Evolutionary conservation across 2,888 invertebrate species (phyloP), one percentile per base, ranked within the genome.

Genomic region (Ichneumoninae sp.): DNA sequence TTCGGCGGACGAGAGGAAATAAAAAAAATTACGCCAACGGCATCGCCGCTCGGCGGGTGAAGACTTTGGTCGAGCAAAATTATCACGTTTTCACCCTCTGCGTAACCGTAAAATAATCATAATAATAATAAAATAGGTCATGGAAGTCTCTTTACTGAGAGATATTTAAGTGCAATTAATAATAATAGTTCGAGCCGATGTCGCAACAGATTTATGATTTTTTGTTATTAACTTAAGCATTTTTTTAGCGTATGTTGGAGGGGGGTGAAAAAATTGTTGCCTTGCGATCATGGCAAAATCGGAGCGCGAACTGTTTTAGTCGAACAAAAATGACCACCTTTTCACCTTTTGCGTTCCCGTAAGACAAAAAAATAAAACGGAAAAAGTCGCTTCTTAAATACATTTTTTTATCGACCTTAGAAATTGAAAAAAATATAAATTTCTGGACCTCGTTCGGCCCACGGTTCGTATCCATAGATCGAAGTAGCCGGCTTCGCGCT

Each of bases 21-120:
- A 62, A 70, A 78, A 54, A 40, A 33, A n/a, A 22, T 19, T 36
- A 50, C 65, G 36, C 54, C 72, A 66, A 52, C 72, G 57, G 22
- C 66, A 30, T 16, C 66, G 65, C 50, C 47, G 19, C 36, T n/a
- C 33, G 40, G 3, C 6, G 13, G 8, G 26, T 1, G 13, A 40
- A 8, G 71, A 71, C 57, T 57, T 16, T 19, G 13, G 57, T 57
- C 13, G 10, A 36, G n/a, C 5, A 36, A 33, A 54, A 50, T 40
- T 71, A 33, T 57, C 57, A 52, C 71, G 40, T 26, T 71, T 33
- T 33, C 4, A 30, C 62, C 33, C 62, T 62, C 13, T 30, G 62
- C 30, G 62, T 62, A 7, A 30, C 13, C 57, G 22, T 57, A 26
- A 57, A 26, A 26, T 26, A 26, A 26, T 10, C 10, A 26, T 26